Evolutionary conservation across 2,797 vertebrate genomes (phyloP), one percentile per base, ranked within the genome.

Genomic region (Micrastur ruficollis): DNA sequence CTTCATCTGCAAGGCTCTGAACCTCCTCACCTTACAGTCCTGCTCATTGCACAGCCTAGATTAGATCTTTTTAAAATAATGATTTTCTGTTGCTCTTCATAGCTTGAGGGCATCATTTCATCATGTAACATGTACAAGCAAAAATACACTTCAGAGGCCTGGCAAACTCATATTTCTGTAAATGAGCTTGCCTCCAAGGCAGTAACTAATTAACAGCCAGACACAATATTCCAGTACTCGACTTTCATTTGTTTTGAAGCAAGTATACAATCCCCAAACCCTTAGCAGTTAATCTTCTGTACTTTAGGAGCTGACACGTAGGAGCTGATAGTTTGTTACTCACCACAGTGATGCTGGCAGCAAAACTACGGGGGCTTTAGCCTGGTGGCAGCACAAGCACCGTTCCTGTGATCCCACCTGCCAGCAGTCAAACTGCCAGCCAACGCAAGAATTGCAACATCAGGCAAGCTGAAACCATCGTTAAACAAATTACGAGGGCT

Each of bases 341-440:
- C 25, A 19, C 40, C 26, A 14, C 5, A 26, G 22, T 14, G 34
- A n/a, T 5, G 1, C 20, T 32, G 22, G 11, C 36, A 62, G 36
- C 32, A 78, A 72, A 76, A 22, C 18, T 6, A 9, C 32, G 8
- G 25, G 20, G 14, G 17, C 13, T 38, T 14, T 44, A 53, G 16
- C 22, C 21, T 7, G 6, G 58, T 12, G 26, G 27, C 53, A 55
- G 32, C 2, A 1, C 1, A 0, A 74, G 26, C 38, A 11, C 4
- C 4, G 0, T 15, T 52, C 19, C 26, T 5, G 20, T 2, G 0
- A 26, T n/a, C 49, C 36, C 40, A 14, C 27, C 42, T 27, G 40
- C 32, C n/a, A 16, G 29, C 12, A 21, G 12, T 27, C 42, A n/a
- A 9, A 5, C 34, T 8, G 40, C 11, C 10, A 22, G 47, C 44